These are phyloP conservation scores for Tauraco hartlaubi DNA, from an alignment of 2,797 vertebrate species.

Conservation along the genomic window DNA sequence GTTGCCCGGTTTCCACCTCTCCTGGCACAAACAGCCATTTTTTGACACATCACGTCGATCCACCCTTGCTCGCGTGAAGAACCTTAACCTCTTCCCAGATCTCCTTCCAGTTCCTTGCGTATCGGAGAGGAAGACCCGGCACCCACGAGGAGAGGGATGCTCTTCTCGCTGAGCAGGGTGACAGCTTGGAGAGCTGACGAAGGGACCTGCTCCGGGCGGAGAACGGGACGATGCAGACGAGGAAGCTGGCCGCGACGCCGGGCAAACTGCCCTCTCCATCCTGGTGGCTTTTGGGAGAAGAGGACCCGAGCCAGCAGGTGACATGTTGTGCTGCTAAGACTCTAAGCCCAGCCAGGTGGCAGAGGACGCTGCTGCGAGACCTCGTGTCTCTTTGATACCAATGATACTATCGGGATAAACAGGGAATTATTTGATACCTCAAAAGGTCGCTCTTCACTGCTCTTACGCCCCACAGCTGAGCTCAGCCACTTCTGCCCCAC, in stretches of 20 bases:
- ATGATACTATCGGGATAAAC: neutral
- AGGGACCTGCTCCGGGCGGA: fast-evolving
- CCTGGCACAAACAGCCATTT: neutral
- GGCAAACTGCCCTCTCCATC: neutral
- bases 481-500: neutral
- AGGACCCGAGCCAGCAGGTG: neutral
- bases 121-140: slow-evolving; percentile 13
- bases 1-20: neutral
- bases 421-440: slow-evolving; percentile 4
- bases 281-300: neutral
- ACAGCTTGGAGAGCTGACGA: neutral
- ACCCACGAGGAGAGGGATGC: slow-evolving; percentile 67
- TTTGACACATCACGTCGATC: fast-evolving
- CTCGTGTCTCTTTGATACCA: neutral
- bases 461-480: neutral
- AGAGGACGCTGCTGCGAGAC: neutral
- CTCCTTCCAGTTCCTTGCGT: slow-evolving; percentile 89
- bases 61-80: neutral
- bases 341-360: neutral
- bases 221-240: neutral
- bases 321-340: neutral
- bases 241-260: fast-evolving
- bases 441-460: neutral
- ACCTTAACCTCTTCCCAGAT: slow-evolving; percentile 83
- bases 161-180: slow-evolving; percentile 75